Conservation (phyloP, 2,113 vertebrate species). For the Hipposideros armiger region DNA sequence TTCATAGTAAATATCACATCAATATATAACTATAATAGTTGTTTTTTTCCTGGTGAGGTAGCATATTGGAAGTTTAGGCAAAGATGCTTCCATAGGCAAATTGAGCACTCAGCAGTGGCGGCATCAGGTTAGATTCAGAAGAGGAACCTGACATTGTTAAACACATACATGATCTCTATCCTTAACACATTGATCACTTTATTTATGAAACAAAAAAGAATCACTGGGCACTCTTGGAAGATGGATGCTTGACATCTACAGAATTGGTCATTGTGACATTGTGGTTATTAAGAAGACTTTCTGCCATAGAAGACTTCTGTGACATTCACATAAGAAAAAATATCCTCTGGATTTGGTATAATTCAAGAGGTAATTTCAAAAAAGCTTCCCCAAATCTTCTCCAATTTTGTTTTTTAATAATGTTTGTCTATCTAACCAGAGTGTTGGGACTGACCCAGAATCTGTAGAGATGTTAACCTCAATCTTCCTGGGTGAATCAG, state of each 20-base stretch:
- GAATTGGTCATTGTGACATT: not conserved
- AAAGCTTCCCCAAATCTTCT: not conserved
- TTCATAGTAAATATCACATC: not conserved
- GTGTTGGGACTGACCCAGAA: not conserved
- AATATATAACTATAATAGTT: not conserved
- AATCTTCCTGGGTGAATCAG: not conserved
- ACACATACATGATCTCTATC: not conserved
- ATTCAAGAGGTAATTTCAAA: not conserved
- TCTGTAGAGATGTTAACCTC: not conserved
- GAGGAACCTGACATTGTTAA: not conserved
- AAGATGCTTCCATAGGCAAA: not conserved
- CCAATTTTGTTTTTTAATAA: not conserved
- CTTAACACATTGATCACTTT: not conserved
- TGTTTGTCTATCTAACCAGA: not conserved
- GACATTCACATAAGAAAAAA: not conserved
- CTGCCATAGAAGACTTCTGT: not conserved
- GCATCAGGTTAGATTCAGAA: not conserved
- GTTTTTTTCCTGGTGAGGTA: not conserved
- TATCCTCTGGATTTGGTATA: not conserved
- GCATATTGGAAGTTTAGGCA: not conserved
- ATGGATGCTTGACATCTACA: not conserved
- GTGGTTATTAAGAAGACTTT: not conserved
- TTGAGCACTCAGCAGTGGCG: rapidly evolving
- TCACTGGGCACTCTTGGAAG: not conserved
- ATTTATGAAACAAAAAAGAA: not conserved